Conservation (phyloP, 2,113 vertebrate species). For the Strix aluco region DNA sequence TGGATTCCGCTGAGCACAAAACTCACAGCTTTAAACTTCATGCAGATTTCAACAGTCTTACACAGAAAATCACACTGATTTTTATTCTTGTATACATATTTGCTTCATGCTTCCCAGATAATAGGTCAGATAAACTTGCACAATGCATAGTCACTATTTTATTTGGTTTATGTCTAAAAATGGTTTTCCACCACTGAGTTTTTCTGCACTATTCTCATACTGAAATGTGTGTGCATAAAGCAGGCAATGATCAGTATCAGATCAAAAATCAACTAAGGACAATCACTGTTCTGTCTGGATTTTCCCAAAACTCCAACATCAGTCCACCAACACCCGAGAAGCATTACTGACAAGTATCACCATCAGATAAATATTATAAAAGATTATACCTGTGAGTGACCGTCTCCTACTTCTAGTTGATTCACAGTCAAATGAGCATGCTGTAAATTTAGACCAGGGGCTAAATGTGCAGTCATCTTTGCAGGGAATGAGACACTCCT, state of each 20-base stretch:
- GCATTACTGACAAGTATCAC: background rate
- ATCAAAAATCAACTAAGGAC: background rate
- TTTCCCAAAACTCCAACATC: background rate
- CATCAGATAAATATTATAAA: background rate
- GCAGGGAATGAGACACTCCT: constrained; percentile 84
- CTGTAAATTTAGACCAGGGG: constrained; percentile 90
- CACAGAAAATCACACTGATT: background rate
- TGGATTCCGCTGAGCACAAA: background rate
- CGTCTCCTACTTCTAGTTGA: constrained; percentile 77
- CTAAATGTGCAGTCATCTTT: constrained; percentile 92
- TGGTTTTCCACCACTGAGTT: background rate
- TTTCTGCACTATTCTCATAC: background rate
- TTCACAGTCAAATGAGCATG: constrained; percentile 82
- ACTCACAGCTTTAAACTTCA: background rate
- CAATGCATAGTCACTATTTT: background rate
- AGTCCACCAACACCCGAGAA: background rate
- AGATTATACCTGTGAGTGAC: constrained; percentile 83
- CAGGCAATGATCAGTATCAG: background rate
- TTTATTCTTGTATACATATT: background rate
- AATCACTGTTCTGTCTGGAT: background rate
- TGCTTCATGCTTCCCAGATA: background rate
- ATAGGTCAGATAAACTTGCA: background rate
- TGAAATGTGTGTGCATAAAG: background rate
- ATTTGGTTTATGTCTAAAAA: background rate
- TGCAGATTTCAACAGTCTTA: background rate